Conservation (phyloP, 2,113 vertebrate genomes). For the Micromys minutus region DNA sequence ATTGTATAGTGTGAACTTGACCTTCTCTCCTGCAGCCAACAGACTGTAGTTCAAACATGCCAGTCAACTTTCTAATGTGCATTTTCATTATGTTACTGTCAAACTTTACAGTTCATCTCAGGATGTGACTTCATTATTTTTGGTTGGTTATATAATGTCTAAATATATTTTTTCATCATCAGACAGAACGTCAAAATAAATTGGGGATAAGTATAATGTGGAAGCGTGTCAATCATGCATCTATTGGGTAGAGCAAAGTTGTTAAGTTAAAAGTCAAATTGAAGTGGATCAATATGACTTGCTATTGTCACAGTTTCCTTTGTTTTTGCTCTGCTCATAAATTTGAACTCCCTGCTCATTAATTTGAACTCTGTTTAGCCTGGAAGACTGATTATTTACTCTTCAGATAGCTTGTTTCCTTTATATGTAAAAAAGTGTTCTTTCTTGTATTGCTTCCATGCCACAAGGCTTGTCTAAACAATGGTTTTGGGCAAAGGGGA, state of each 20-base stretch:
- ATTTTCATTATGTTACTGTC: neutral
- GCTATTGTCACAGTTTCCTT: neutral
- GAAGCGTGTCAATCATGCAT: neutral
- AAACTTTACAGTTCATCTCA: neutral
- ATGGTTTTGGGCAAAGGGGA: neutral
- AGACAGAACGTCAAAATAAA: neutral
- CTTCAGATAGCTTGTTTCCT: neutral
- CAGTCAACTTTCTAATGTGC: neutral
- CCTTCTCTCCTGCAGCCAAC: neutral
- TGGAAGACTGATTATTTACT: neutral
- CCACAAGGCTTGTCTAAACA: neutral
- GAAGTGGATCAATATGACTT: neutral
- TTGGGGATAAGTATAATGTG: neutral
- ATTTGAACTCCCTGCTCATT: too few species aligned
- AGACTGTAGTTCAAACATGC: neutral
- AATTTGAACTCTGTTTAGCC: too few species aligned
- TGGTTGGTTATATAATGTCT: neutral
- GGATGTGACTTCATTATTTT: neutral
- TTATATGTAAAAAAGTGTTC: neutral
- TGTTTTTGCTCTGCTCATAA: neutral
- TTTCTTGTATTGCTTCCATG: neutral
- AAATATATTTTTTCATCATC: neutral
- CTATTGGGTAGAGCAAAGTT: neutral
- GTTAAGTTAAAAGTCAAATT: neutral
- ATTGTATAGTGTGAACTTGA: neutral